Base-by-base conservation (phyloP, 1,140 invertebrate species). In the Caenorhabditis briggsae region DNA sequence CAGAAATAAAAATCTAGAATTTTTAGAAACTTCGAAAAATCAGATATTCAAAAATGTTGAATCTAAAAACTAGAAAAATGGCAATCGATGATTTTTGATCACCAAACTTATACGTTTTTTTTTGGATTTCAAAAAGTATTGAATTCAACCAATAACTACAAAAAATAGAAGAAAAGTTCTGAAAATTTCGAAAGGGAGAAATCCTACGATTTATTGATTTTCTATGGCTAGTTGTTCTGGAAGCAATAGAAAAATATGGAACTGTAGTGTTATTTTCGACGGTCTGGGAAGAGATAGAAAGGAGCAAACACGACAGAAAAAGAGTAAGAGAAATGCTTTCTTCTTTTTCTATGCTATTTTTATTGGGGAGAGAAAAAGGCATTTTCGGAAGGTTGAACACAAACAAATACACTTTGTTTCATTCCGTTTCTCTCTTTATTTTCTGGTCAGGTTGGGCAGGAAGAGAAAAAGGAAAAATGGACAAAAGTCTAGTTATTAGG, bases 351-450 rank as follows among this genome's bases (percentile, higher is more conserved):
- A 3, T n/a, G 8, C 56, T 58, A 16, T 58, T 58, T 58, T 18
- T 58, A 2, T 58, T 58, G 16, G 50, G 16, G 16, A 53, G 50
- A 53, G 33, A 33, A 33, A 33, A 33, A 33, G 16, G 8, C 16
- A n/a, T 58, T 58, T 58, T 58, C 56, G 56, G 56, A n/a, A 58
- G 56, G 56, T 58, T 58, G 56, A 58, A 58, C 56, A 58, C 56
- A 58, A 58, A 58, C 56, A 58, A 58, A 58, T 58, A 58, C 56
- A 58, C 56, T 58, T 58, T 58, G 56, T 58, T 58, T 58, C 56
- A 53, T 53, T 53, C 33, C 33, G 33, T 53, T 58, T 58, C 56
- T 58, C 56, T 20, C 56, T 58, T 58, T 58, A 8, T 20, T 5
- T 20, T 18, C 16, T 20, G 56, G 56, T 58, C 56, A 58, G 7